Evolutionary conservation across 2,888 invertebrate genomes (phyloP).

Genomic region (Rhynchonema sp.): DNA sequence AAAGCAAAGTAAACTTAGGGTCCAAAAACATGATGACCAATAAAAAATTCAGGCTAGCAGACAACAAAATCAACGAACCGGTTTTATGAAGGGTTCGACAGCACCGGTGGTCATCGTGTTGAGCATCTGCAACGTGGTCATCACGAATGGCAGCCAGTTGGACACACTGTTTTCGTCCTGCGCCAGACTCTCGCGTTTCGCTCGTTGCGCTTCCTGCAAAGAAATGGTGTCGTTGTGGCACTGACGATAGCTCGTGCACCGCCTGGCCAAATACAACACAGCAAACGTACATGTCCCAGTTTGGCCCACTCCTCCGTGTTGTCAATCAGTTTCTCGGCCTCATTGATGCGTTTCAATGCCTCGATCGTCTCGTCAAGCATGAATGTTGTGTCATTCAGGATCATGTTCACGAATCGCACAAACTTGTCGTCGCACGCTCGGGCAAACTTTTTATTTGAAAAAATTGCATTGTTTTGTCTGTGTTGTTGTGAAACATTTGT

Average conservation of each 20-base stretch:
- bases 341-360: slow-evolving; percentile 49
- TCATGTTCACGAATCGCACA: slow-evolving; percentile 75
- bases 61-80: no score
- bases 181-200: slow-evolving; percentile 37
- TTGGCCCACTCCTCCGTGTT: slow-evolving; percentile 48
- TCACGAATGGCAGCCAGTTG: slow-evolving; percentile 69
- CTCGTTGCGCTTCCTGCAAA: slow-evolving; percentile 23
- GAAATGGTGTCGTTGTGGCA: no score
- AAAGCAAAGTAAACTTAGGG: no score
- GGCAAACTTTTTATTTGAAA: no score
- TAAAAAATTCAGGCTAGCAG: no score
- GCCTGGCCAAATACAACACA: not conserved
- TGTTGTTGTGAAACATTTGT: no score
- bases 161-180: slow-evolving; percentile 66
- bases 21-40: no score
- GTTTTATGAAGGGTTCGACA: slow-evolving; percentile 74
- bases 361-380: slow-evolving; percentile 83
- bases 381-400: slow-evolving; percentile 92
- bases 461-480: no score
- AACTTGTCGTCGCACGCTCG: slow-evolving; percentile 38
- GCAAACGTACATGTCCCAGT: slow-evolving; percentile 32
- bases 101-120: slow-evolving; percentile 78
- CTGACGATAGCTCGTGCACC: no score
- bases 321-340: slow-evolving; percentile 62
- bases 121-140: slow-evolving; percentile 94